phyloP scores from a whole-genome alignment of 2,888 invertebrate species.

The Ichneumoninae sp. region DNA sequence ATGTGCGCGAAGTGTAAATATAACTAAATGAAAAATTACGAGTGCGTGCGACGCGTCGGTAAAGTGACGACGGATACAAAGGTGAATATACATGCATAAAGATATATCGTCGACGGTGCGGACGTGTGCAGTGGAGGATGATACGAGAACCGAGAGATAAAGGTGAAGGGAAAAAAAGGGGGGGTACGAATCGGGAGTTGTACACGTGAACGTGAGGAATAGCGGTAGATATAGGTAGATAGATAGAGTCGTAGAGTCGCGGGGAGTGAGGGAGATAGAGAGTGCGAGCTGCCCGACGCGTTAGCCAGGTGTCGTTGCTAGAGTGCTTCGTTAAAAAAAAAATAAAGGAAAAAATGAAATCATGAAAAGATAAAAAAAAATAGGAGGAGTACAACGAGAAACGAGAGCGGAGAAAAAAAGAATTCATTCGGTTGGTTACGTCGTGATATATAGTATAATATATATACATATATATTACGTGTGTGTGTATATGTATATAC shows the following conservation, averaged over 20 bases:
- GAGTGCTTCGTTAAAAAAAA: constrained; percentile 25
- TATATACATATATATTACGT: too few relatives aligned
- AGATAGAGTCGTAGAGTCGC: constrained; percentile 15
- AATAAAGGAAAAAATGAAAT: not conserved
- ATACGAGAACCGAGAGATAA: constrained; percentile 60
- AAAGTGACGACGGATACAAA: constrained; percentile 54
- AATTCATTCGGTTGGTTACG: constrained; percentile 12
- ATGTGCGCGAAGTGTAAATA: constrained; percentile 67
- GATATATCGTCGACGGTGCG: constrained; percentile 45
- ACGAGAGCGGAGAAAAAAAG: not conserved
- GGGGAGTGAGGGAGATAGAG: constrained; percentile 12
- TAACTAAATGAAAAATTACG: constrained; percentile 57
- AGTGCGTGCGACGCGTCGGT: constrained; percentile 54
- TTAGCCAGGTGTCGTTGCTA: constrained; percentile 40
- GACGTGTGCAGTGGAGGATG: constrained; percentile 44
- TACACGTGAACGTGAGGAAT: constrained; percentile 36
- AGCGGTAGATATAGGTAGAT: constrained; percentile 41
- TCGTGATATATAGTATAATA: constrained; percentile 2
- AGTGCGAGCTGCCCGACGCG: constrained; percentile 9
- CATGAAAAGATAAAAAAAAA: not conserved
- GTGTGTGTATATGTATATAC: not conserved
- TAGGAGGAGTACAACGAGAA: not conserved
- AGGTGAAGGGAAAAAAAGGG: constrained; percentile 39
- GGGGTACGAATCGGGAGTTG: constrained; percentile 9
- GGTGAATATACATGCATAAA: constrained; percentile 42